Evolutionary conservation across 2,888 invertebrate genomes (phyloP).

Genomic region (Congeria kusceri): DNA sequence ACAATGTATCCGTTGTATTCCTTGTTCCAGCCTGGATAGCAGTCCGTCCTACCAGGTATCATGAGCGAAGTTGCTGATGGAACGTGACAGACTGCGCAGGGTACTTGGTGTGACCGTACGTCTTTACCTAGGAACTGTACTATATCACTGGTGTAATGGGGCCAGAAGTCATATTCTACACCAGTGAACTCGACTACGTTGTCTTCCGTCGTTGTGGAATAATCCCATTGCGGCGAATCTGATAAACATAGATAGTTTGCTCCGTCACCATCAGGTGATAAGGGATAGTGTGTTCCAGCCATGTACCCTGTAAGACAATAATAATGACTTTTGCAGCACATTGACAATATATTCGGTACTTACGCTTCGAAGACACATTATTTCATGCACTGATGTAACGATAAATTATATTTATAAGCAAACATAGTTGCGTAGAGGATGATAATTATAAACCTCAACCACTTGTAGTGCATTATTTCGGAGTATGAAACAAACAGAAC

Average conservation of each 20-base stretch:
- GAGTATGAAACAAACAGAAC: too few species aligned
- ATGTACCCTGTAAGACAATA: background rate
- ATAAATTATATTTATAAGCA: too few species aligned
- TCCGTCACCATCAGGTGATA: background rate
- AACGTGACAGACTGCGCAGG: background rate
- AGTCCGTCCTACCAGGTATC: background rate
- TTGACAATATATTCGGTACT: too few species aligned
- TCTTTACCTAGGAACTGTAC: background rate
- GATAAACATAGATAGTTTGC: constrained; percentile 3
- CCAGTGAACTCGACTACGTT: background rate
- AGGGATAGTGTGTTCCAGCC: background rate
- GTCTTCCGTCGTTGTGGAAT: background rate
- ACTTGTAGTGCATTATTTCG: too few species aligned
- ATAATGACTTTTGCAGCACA: too few species aligned
- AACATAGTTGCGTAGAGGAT: too few species aligned
- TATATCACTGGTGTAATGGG: background rate
- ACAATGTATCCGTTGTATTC: constrained; percentile 4
- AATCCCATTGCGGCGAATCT: background rate
- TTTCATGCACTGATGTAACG: too few species aligned
- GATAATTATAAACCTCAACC: too few species aligned
- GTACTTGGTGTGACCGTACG: background rate
- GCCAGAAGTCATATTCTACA: background rate
- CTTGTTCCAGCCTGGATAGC: background rate
- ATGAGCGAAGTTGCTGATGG: background rate
- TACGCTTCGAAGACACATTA: too few species aligned